A percentile compares a stretch with the other conserved stretches of the same genome.
These are phyloP conservation scores for Cheilosia pagana DNA, from an alignment of 2,888 invertebrate species.

Conservation along the genomic window DNA sequence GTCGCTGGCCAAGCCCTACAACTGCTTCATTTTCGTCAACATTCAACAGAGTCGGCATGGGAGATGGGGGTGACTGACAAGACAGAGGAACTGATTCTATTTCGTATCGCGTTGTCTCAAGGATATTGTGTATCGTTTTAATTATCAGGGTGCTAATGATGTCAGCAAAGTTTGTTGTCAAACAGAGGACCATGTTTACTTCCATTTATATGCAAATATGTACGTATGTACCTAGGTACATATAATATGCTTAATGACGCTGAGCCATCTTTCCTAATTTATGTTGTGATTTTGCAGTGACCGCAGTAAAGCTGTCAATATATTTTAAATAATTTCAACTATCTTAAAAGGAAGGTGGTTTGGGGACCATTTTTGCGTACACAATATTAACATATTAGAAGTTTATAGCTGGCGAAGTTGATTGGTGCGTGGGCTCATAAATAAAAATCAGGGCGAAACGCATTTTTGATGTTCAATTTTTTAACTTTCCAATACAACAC, in stretches of 20 bases:
- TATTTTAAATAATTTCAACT: too few relatives aligned
- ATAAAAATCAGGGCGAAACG: too few relatives aligned
- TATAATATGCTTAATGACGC: neutral
- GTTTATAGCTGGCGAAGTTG: too few relatives aligned
- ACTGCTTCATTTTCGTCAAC: neutral
- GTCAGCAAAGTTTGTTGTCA: neutral
- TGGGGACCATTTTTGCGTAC: too few relatives aligned
- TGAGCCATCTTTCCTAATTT: neutral
- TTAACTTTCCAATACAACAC: too few relatives aligned
- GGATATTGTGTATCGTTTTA: neutral
- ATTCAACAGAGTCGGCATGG: too few relatives aligned
- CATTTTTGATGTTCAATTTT: too few relatives aligned
- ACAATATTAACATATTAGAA: too few relatives aligned
- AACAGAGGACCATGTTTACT: neutral
- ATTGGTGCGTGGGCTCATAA: too few relatives aligned
- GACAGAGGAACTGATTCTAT: neutral
- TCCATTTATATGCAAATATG: neutral
- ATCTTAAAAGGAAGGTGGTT: too few relatives aligned
- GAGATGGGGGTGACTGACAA: neutral
- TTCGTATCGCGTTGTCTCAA: neutral
- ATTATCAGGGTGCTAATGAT: neutral
- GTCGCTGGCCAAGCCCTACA: conserved; percentile 10
- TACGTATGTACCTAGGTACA: neutral
- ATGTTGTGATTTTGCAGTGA: too few relatives aligned
- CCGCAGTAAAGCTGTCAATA: too few relatives aligned